Base-by-base conservation (phyloP, 2,888 invertebrate genomes). In the Pachymerium ferrugineum region DNA sequence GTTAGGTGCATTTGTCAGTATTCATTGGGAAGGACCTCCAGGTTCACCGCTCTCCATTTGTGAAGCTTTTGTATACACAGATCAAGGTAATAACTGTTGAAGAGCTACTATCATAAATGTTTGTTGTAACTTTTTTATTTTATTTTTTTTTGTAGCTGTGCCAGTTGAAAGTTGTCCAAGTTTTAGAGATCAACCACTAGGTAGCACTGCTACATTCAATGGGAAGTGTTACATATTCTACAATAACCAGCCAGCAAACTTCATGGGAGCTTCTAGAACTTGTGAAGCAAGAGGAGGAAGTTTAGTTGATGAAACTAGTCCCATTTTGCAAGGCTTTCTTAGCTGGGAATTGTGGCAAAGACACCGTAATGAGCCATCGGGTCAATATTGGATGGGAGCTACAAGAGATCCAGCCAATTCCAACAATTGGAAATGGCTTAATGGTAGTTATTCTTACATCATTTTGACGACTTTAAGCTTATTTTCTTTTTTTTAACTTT, bases 151-250 rank as follows among this genome's bases (percentile, higher is more conserved):
- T 38, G 3, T n/a, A 74, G 79, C 79, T 42, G 71, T 79, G 25
- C 79, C 79, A 0, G 94, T 95, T 74, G 95, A 95, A 82, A 86
- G 94, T 72, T 95, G 95, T 80, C 95, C 95, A 0, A 92, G 93
- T 78, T 95, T 94, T 85, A 84, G 95, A 25, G 94, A 95, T 80
- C 94, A 94, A 81, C 94, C 94, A 0, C 93, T 94, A 0, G 95
- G 95, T 25, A 93, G 93, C 74, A 90, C 94, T 0, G 94, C 94
- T 0, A 94, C 94, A 0, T 95, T 95, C 85, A 94, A 95, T 79
- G 94, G 95, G 76, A 95, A 94, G 84, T 95, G 95, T 81, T 95
- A 95, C 83, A 92, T 94, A 76, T 95, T 95, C 85, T 94, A 95
- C 84, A 92, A 93, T 81, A 86, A 92, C 12, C 93, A 94, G 80